phyloP scores from a whole-genome alignment of 1,140 invertebrate genomes.

The Conus betulinus region DNA sequence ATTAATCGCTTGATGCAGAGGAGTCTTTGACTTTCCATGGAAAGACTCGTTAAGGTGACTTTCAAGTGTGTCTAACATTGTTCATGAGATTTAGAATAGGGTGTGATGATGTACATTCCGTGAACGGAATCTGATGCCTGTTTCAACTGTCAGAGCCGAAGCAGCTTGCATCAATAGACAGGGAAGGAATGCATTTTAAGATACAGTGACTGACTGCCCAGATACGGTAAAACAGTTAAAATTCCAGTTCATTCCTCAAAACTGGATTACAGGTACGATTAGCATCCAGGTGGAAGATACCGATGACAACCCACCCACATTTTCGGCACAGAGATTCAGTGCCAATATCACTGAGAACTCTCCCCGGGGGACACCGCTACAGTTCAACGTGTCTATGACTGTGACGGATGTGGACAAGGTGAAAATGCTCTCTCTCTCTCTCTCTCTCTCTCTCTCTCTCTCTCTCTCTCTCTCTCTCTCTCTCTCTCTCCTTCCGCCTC shows the following conservation, averaged over 20 bases:
- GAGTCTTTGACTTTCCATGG: too few relatives aligned
- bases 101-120: too few relatives aligned
- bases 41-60: too few relatives aligned
- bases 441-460: background rate
- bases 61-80: too few relatives aligned
- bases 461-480: background rate
- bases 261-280: background rate
- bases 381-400: background rate
- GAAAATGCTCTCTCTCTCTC: background rate
- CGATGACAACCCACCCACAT: conserved; percentile 43
- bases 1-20: too few relatives aligned
- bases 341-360: conserved; percentile 39
- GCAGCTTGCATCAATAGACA: background rate
- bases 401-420: background rate
- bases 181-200: background rate
- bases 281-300: conserved; percentile 37
- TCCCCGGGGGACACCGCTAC: conserved; percentile 2
- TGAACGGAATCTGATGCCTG: background rate
- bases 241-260: background rate
- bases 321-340: conserved; percentile 1
- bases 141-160: background rate
- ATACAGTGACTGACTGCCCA: background rate
- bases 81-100: too few relatives aligned
- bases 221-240: too few relatives aligned
- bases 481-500: background rate